These are phyloP conservation scores for Matsumurasca onukii DNA, from an alignment of 1,140 invertebrate species.

Conservation along the genomic window DNA sequence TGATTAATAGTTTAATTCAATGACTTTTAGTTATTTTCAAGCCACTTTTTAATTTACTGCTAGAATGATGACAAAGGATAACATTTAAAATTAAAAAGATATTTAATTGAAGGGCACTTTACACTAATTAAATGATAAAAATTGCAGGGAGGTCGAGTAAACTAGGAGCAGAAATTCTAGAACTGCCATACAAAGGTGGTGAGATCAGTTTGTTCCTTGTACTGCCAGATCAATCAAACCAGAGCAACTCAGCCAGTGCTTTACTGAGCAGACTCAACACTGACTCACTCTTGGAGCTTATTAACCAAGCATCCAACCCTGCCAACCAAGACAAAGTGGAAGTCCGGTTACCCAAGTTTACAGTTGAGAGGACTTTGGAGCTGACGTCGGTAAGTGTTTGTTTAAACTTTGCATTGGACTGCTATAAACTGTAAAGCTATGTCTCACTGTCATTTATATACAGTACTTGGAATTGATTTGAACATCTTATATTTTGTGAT, in stretches of 20 bases:
- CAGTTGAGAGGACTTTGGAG: constrained; percentile 64
- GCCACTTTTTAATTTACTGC: too few species aligned
- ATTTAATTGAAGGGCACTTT: too few species aligned
- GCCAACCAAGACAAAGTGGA: constrained; percentile 56
- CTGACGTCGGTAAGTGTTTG: constrained; percentile 52
- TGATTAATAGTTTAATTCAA: too few species aligned
- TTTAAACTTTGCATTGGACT: neutral
- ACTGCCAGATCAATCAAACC: constrained; percentile 61
- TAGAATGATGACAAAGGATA: too few species aligned
- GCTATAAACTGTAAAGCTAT: too few species aligned
- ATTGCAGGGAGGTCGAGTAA: constrained; percentile 71
- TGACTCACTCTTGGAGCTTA: constrained; percentile 60
- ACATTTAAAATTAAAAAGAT: too few species aligned
- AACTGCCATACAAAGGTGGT: constrained; percentile 83
- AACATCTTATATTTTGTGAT: too few species aligned
- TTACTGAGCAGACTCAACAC: constrained; percentile 49
- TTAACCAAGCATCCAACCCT: constrained; percentile 50
- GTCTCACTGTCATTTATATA: too few species aligned
- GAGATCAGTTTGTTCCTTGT: constrained; percentile 85
- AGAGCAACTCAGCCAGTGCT: constrained; percentile 46
- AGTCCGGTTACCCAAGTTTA: constrained; percentile 78
- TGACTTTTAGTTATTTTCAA: too few species aligned
- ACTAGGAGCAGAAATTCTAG: constrained; percentile 75
- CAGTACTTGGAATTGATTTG: too few species aligned
- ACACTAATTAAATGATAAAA: too few species aligned